These are phyloP conservation scores for Scytalopus superciliaris DNA, from an alignment of 2,113 vertebrate genomes.

Conservation along the genomic window DNA sequence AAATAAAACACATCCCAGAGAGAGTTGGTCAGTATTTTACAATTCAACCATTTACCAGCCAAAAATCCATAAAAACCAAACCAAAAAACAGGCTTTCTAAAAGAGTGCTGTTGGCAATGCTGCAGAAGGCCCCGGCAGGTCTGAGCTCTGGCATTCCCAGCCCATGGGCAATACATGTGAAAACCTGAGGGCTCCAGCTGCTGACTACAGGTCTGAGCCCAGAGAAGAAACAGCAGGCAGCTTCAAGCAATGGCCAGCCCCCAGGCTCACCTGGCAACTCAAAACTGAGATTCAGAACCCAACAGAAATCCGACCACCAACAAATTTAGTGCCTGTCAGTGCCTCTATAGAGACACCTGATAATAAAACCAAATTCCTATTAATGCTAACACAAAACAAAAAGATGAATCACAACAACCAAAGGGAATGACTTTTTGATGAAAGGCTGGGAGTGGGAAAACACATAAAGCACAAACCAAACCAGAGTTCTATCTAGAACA, in stretches of 20 bases:
- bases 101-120: background rate
- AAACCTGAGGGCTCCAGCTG: background rate
- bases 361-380: background rate
- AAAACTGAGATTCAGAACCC: background rate
- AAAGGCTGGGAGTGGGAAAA: background rate
- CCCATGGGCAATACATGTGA: fast-evolving
- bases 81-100: background rate
- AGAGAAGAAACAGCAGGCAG: background rate
- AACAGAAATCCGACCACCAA: background rate
- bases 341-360: background rate
- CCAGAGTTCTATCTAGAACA: background rate
- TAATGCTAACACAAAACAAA: background rate
- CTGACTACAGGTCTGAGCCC: background rate
- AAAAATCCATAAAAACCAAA: background rate
- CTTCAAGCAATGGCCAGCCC: background rate
- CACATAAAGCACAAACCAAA: background rate
- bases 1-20: background rate
- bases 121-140: background rate
- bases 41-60: background rate
- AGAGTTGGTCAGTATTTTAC: background rate
- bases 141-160: background rate
- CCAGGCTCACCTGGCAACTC: background rate
- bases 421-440: background rate
- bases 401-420: background rate
- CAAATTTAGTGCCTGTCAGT: background rate